Conservation (phyloP, 2,113 vertebrate genomes). For the Festucalex cinctus region DNA sequence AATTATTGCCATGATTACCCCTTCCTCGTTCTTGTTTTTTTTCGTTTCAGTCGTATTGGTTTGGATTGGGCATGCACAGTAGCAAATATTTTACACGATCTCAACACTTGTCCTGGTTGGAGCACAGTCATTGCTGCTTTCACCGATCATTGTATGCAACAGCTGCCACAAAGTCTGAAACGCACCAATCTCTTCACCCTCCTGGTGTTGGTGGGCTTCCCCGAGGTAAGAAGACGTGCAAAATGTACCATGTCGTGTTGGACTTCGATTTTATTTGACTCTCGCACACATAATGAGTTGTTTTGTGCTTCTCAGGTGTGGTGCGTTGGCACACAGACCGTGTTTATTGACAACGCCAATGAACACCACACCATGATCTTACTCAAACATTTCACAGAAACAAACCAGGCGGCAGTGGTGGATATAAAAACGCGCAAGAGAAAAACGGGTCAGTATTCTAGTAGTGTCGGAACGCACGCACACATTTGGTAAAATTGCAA, state of each 20-base stretch:
- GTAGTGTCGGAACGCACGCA: not conserved
- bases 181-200: conserved; percentile 96
- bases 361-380: conserved; percentile 91
- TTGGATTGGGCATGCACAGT: conserved; percentile 96
- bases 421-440: conserved; percentile 94
- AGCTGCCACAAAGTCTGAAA: conserved; percentile 87
- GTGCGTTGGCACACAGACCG: conserved; percentile 90
- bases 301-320: conserved; percentile 76
- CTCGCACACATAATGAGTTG: not conserved
- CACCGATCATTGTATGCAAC: conserved; percentile 88
- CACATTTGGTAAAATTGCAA: not conserved
- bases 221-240: conserved; percentile 78
- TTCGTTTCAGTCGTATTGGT: conserved; percentile 80
- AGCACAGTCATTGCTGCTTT: conserved; percentile 81
- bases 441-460: conserved; percentile 80
- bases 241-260: no score
- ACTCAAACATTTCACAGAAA: conserved; percentile 95
- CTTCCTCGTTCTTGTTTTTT: not conserved
- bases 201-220: conserved; percentile 92
- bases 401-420: conserved; percentile 91
- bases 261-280: not conserved
- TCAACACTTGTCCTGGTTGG: conserved; percentile 85
- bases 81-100: conserved; percentile 86
- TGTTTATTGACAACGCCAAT: conserved; percentile 95
- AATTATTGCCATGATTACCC: not conserved